Base-by-base conservation (phyloP, 30 jellyfish, hydroid and myxozoan species). In the Hydractinia echinata region DNA sequence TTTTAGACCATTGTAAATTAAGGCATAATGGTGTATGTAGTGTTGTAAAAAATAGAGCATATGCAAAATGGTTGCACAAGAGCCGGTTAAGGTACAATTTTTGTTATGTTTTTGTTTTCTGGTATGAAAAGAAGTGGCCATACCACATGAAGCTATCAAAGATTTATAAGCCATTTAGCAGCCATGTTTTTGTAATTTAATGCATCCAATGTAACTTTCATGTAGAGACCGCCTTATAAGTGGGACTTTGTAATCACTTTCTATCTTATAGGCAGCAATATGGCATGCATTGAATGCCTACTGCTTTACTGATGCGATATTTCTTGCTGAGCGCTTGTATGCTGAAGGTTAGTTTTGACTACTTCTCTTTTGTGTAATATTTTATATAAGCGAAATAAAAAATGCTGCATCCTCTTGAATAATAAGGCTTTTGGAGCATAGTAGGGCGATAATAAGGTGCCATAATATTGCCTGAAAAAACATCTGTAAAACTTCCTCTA, bases 251-350 rank as follows among this genome's bases (percentile, higher is more conserved):
- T 30, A 30, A 30, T 30, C 44, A 30, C 39, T n/a, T n/a, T 48
- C 54, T 85, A 14, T 51, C 4, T 88, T 76, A 7, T 76, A 94
- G 99, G 73, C 82, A 70, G 95, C 95, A 7, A 80, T 94, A 4
- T 94, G 99, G 99, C 95, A 87, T 61, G 84, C 95, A 4, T 72
- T 94, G 82, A 85, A 88, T 72, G 73, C 92, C 56, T 94, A 94
- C 62, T 81, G 91, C 51, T 85, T 67, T 68, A 76, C 80, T 1
- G 97, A 94, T 88, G 99, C 99, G 39, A 81, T 87, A 48, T 94
- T 94, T 72, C 85, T 94, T 11, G 95, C 97, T 20, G 99, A 94
- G 64, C 76, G 97, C 68, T 95, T 94, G 72, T 82, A 80, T 94
- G 99, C 99, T 15, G 99, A 94, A 82, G 97, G 99, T 94, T 81